Base-by-base conservation (phyloP, 2,888 invertebrate species). In the Xylocampa areola region DNA sequence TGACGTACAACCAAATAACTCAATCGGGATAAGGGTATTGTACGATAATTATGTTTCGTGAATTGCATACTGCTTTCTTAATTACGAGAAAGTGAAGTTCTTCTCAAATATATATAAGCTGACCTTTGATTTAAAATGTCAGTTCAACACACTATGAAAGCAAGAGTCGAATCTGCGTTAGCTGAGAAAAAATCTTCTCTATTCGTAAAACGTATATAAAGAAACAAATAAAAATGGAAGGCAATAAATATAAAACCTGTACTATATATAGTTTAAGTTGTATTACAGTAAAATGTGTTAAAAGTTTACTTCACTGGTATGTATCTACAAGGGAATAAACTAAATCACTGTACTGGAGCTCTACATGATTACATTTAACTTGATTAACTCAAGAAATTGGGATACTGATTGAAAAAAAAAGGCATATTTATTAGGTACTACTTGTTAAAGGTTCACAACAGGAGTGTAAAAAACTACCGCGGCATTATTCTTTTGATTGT, bases 191-290 rank as follows among this genome's bases (percentile, higher is more conserved):
- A n/a, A 43, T 19, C 8, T 53, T 47, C 33, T 33, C 14, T 44
- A 43, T n/a, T 53, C 44, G 21, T 23, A 35, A 21, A 35, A 40
- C 11, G 5, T 44, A 44, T 35, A 30, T 50, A 64, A 30, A 53
- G 33, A 59, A 51, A 54, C 32, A 50, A 65, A 70, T 53, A 39
- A 70, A 51, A 68, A 33, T 41, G 16, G 25, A 23, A 30, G 29
- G 21, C 50, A 48, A 37, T 71, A 68, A 68, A 64, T 53, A 32
- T 36, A 48, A 64, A 64, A 49, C 43, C n/a, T n/a, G n/a, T n/a
- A n/a, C n/a, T n/a, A n/a, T n/a, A 4, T 47, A 53, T 41, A 49
- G 47, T 60, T 52, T 33, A 30, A 40, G 16, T 60, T 68, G 66
- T 60, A 68, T 51, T 51, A 13, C 67, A 33, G 47, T 51, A 54